Base-by-base conservation (phyloP, 2,113 vertebrate genomes). In the Holacanthus passer region DNA sequence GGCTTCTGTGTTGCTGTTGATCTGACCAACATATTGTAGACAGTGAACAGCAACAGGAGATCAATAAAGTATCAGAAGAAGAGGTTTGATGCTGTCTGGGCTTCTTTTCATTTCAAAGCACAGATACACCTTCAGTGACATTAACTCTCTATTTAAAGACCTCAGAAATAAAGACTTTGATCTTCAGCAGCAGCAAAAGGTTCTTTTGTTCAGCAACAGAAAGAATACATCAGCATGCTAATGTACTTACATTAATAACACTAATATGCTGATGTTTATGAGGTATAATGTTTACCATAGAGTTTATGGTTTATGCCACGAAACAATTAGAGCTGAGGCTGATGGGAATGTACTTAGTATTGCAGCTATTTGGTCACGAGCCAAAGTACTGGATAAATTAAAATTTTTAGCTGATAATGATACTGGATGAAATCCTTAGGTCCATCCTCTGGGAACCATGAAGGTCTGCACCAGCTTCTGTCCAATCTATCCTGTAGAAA, bases 61-160 rank as follows among this genome's bases (percentile, higher is more conserved):
- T 72, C 50, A 64, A 76, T 75, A 83, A 62, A 55, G 53, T 66
- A 55, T 79, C 24, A 70, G 20, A 76, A 58, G 41, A 58, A 16
- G 31, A 65, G 70, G 64, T 43, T 45, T 79, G 43, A 69, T 37
- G 68, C 5, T 20, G 55, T 64, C 31, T n/a, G 10, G 12, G 63
- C 69, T 86, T 9, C 68, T 39, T 41, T 24, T 76, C 45, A 8
- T 75, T 83, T 74, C 55, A 63, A 77, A 86, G 64, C 11, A 7
- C 48, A 43, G 62, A 47, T 50, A 52, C 50, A 41, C 32, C 48
- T 63, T 37, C 43, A 32, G 29, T 45, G 29, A 76, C 58, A 50
- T 71, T 35, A 75, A 47, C 73, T 27, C 63, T 45, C 48, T 29
- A 65, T 58, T 75, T 73, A 37, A 79, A 81, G 35, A 22, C 45